Evolutionary conservation across 2,888 invertebrate genomes (phyloP).

Genomic region (Apomyelois bistriatella): DNA sequence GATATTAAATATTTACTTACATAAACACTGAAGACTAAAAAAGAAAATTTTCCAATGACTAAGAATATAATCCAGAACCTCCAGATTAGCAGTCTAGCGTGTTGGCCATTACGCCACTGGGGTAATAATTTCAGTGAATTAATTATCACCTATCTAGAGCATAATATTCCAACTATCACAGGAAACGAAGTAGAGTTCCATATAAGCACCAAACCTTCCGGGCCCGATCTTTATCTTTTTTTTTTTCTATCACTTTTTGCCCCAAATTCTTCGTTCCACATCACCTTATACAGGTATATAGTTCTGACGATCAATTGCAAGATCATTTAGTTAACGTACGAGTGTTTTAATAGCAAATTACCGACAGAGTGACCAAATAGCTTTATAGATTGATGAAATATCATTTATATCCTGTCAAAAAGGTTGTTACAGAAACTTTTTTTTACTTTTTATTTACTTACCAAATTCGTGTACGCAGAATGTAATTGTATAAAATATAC

Average conservation of each 20-base stretch:
- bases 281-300: not conserved
- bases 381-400: not conserved
- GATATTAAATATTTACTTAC: too few relatives aligned
- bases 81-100: too few relatives aligned
- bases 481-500: too few relatives aligned
- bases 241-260: constrained; percentile 3
- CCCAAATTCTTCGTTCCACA: constrained; percentile 6
- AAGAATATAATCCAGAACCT: too few relatives aligned
- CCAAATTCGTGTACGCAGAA: too few relatives aligned
- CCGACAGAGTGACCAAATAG: constrained; percentile 1
- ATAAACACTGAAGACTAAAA: too few relatives aligned
- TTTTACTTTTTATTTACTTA: not conserved
- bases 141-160: constrained; percentile 2
- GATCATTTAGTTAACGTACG: not conserved
- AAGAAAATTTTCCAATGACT: too few relatives aligned
- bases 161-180: not conserved
- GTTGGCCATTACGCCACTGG: too few relatives aligned
- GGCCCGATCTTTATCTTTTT: not conserved
- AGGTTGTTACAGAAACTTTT: not conserved
- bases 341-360: constrained; percentile 3
- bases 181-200: not conserved
- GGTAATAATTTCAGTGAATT: not conserved
- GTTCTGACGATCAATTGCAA: constrained; percentile 3
- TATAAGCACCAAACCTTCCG: not conserved
- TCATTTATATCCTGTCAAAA: not conserved